These are phyloP conservation scores for Meteorus sp. DNA, from an alignment of 1,140 invertebrate genomes.

Conservation along the genomic window DNA sequence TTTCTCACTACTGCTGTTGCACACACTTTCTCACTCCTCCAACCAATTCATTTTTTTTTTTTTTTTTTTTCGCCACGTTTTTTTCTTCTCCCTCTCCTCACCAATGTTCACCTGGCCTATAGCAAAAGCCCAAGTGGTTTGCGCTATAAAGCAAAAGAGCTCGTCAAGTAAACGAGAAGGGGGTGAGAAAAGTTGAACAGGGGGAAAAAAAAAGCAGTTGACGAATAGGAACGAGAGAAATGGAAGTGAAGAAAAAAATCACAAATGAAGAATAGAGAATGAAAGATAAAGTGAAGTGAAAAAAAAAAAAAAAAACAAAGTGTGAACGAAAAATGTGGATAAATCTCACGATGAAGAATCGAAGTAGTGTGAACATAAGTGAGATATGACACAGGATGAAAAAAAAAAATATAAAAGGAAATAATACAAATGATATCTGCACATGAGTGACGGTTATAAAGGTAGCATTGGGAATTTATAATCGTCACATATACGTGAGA, in stretches of 20 bases:
- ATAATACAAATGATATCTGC: neutral
- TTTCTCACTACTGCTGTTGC: too few relatives aligned
- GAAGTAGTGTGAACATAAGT: neutral
- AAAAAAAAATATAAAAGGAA: neutral
- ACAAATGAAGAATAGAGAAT: neutral
- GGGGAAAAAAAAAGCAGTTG: neutral
- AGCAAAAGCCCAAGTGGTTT: neutral
- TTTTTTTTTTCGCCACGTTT: too few relatives aligned
- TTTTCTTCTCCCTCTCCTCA: neutral
- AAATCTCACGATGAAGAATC: too few relatives aligned
- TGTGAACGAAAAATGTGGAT: conserved; percentile 3
- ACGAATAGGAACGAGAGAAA: neutral
- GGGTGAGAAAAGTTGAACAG: neutral
- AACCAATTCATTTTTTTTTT: too few relatives aligned
- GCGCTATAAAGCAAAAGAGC: neutral
- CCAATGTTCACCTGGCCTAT: too few relatives aligned
- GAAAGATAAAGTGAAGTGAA: neutral
- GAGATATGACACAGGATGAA: neutral
- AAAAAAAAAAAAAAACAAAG: neutral
- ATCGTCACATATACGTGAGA: conserved; percentile 7
- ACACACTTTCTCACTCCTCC: too few relatives aligned
- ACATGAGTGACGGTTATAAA: conserved; percentile 7
- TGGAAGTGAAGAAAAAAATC: neutral
- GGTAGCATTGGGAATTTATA: conserved; percentile 24
- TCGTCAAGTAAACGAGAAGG: too few relatives aligned